Evolutionary conservation across 2,888 invertebrate genomes (phyloP).

Genomic region (Volucella bombylans): DNA sequence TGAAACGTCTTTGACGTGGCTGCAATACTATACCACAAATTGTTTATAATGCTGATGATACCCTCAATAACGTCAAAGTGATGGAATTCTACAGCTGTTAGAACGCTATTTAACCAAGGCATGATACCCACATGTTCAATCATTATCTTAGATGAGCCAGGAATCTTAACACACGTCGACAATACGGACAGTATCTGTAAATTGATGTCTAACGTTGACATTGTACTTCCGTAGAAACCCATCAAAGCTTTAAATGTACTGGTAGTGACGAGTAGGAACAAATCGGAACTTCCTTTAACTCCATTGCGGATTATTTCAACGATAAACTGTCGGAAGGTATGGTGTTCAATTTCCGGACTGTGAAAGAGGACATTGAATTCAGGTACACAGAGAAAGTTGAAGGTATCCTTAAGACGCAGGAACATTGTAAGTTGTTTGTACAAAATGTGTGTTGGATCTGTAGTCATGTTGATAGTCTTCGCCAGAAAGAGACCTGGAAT

Average conservation of each 20-base stretch:
- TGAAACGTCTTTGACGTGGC: slow-evolving; percentile 77
- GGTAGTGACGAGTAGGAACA: slow-evolving; percentile 88
- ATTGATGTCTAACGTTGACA: slow-evolving; percentile 86
- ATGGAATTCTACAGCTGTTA: slow-evolving; percentile 80
- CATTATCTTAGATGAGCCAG: slow-evolving; percentile 86
- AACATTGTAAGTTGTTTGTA: slow-evolving; percentile 91
- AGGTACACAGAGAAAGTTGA: slow-evolving; percentile 91
- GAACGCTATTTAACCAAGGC: slow-evolving; percentile 85
- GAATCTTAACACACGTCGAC: slow-evolving; percentile 85
- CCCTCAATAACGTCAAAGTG: slow-evolving; percentile 82
- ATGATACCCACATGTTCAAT: slow-evolving; percentile 87
- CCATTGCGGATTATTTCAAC: slow-evolving; percentile 90
- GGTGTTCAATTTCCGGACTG: slow-evolving; percentile 88
- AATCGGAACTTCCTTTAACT: slow-evolving; percentile 88
- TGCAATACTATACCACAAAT: slow-evolving; percentile 80
- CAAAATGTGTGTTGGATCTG: slow-evolving; percentile 89
- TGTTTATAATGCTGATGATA: slow-evolving; percentile 80
- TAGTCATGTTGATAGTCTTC: slow-evolving; percentile 85
- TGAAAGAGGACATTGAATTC: slow-evolving; percentile 93
- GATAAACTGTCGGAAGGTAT: slow-evolving; percentile 89
- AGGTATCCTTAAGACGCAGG: slow-evolving; percentile 89
- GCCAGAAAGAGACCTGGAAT: slow-evolving; percentile 80
- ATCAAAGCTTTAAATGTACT: slow-evolving; percentile 90
- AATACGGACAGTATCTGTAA: slow-evolving; percentile 87
- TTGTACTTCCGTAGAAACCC: slow-evolving; percentile 86